Percentiles rank a stretch among this genome's conserved stretches.
Evolutionary conservation across 2,888 invertebrate species (phyloP).

Genomic region (Diabrotica balteata): DNA sequence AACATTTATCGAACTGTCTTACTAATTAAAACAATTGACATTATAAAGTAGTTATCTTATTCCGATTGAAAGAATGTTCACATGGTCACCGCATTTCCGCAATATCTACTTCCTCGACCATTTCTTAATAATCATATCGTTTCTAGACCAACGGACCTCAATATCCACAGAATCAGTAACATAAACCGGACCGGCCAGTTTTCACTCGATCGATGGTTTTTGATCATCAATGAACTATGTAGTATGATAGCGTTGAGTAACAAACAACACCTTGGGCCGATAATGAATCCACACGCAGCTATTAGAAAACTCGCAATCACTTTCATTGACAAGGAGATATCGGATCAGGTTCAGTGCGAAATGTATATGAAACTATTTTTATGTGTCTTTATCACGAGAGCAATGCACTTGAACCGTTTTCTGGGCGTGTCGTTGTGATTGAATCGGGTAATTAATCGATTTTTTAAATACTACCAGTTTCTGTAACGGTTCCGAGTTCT

Average conservation of each 20-base stretch:
- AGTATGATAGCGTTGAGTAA: too few relatives aligned
- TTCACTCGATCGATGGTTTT: constrained; percentile 6
- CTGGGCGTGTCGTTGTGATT: background rate
- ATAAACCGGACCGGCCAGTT: background rate
- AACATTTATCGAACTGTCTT: too few relatives aligned
- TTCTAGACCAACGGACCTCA: background rate
- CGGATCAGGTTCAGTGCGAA: constrained; percentile 5
- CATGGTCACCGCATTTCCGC: too few relatives aligned
- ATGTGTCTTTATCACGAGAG: background rate
- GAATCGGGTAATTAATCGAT: too few relatives aligned
- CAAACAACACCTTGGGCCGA: too few relatives aligned
- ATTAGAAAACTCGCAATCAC: constrained; percentile 3
- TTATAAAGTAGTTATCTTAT: too few relatives aligned
- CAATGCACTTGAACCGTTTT: background rate
- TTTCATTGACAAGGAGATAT: constrained; percentile 11
- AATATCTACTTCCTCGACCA: too few relatives aligned
- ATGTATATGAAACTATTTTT: background rate
- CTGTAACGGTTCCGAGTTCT: too few relatives aligned
- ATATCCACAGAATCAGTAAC: background rate
- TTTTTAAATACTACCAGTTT: too few relatives aligned
- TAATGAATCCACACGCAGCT: background rate
- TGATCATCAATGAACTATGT: constrained; percentile 9
- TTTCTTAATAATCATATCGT: too few relatives aligned
- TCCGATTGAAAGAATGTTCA: too few relatives aligned
- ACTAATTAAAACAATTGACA: too few relatives aligned